Base-by-base conservation (phyloP, 2,797 vertebrate genomes). In the Pantherophis alleghaniensis region DNA sequence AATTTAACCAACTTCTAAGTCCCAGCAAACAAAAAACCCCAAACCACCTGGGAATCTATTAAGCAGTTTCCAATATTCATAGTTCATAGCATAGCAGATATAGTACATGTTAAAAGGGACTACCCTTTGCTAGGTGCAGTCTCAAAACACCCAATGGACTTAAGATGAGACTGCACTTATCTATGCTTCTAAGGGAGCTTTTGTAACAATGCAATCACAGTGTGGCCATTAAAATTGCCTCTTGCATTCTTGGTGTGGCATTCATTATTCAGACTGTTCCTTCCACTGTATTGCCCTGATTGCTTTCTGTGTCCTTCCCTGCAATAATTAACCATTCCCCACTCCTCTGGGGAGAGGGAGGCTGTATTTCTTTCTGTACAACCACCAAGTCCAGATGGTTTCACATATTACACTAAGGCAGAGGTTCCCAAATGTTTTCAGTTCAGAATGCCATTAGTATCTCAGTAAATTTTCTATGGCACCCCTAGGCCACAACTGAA, bases 31-130 rank as follows among this genome's bases (percentile, higher is more conserved):
- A 93, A 0, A 0, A 94, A 83, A 2, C 3, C 26, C 26, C 16
- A 60, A 63, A 63, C 61, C 61, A 42, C 18, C 26, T 7, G 86
- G 92, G 94, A 95, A 94, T 94, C 60, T 95, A 90, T 93, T 93
- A 90, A 90, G 53, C 91, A 95, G 69, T 92, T 95, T 95, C 93
- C 63, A 93, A 87, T 66, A 90, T 96, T 94, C 94, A 92, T 92
- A 91, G 90, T 91, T 92, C 53, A 93, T 79, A 94, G 7, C 47
- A 86, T 83, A 94, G 69, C 13, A 94, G 90, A 61, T 60, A 92
- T 90, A 86, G 91, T 1, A 90, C 59, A 9, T 37, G 18, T 42
- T 79, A 37, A 42, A 79, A 42, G 74, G 9, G 37, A 79, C 18
- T 79, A 2, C 16, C 37, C 47, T 47, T 42, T 79, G 20, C 74